phyloP scores from a whole-genome alignment of 2,797 vertebrate species.

The Pseudomugil gertrudae region DNA sequence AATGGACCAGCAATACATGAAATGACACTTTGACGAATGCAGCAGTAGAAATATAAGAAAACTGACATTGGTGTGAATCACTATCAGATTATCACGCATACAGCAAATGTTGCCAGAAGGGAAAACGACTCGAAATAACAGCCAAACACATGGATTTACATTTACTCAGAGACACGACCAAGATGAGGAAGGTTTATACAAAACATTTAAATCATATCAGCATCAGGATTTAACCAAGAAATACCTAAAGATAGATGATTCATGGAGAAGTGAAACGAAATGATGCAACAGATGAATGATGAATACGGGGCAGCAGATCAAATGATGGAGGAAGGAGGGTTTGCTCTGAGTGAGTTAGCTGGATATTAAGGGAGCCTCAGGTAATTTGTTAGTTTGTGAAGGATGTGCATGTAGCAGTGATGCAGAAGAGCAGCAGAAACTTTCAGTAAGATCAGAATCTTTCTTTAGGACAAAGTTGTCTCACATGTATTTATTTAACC shows the following conservation, averaged over 20 bases:
- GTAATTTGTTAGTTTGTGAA: neutral
- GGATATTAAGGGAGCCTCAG: neutral
- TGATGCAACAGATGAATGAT: neutral
- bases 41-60: too few relatives aligned
- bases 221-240: neutral
- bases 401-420: neutral
- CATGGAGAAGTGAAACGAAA: neutral
- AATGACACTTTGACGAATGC: too few relatives aligned
- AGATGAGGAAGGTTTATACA: neutral
- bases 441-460: neutral
- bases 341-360: neutral
- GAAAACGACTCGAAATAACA: neutral
- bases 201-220: neutral
- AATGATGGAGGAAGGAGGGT: neutral
- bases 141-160: neutral
- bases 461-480: neutral
- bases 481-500: too few relatives aligned
- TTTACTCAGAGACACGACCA: neutral
- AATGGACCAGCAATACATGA: too few relatives aligned
- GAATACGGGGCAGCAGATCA: neutral
- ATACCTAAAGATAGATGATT: neutral
- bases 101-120: neutral
- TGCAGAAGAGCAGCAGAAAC: neutral
- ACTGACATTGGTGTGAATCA: too few relatives aligned
- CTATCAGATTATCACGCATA: too few relatives aligned